Evolutionary conservation across 2,113 vertebrate species (phyloP), one percentile per base, ranked within the genome.

Genomic region (Channa maculata): DNA sequence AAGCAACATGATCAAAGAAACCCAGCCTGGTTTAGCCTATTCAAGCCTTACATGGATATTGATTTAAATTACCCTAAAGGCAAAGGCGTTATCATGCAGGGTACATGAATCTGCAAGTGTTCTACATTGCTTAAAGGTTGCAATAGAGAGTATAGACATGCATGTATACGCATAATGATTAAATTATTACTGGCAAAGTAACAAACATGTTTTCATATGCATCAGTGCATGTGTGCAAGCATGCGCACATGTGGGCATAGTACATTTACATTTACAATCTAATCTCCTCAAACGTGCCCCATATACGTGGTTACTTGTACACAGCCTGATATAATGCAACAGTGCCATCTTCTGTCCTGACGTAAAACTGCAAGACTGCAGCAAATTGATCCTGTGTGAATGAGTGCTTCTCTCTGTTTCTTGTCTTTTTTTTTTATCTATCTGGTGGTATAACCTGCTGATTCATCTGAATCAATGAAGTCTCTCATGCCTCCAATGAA

Each of bases 291-390:
- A 78, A 75, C 63, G 43, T 57, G 59, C 38, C 58, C 50, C 61
- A 53, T 43, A 39, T 60, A 38, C 33, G 41, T 48, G 38, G 33
- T 61, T 67, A 66, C 63, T 64, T 79, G 55, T 7, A 38, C 2
- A 41, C 45, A 12, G 51, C 15, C 36, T 82, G 65, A 24, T 61
- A 34, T 13, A n/a, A 75, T 68, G 71, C 87, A 90, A 89, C 68
- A 91, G 76, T 64, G 69, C 87, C 46, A 86, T 86, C 90, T 92
- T 70, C 80, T 84, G 90, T 63, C 76, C 39, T n/a, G 33, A 36
- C 3, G 12, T 7, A 41, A 45, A 50, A 86, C 64, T 82, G 87
- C 83, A 83, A 6, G 58, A 90, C 71, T 85, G 88, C 85, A 89
- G 89, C 72, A 85, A 79, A 79, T 36, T 13, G 45, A 64, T 64